Evolutionary conservation across 2,797 vertebrate genomes (phyloP), one percentile per base, ranked within the genome.

Genomic region (Platyrinchus mystaceus): DNA sequence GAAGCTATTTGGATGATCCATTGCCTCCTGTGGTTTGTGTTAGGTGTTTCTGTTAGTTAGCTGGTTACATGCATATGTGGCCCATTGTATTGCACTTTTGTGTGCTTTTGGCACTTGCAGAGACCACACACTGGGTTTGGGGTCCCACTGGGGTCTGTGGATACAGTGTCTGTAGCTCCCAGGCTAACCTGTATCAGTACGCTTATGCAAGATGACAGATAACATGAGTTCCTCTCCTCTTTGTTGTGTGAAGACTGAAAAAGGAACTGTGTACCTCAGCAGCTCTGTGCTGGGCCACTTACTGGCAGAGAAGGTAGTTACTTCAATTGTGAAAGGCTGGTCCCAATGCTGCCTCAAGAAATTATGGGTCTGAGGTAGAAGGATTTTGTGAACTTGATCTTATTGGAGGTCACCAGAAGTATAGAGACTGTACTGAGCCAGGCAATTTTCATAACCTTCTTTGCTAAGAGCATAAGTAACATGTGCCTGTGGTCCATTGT

Each of bases 401-500:
- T 20, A 7, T 14, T 69, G 47, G n/a, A 73, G 34, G 37, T 43
- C 49, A 27, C 12, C 28, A n/a, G 34, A 36, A 55, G 15, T 5
- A 11, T 0, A 47, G 39, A 62, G 30, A 1, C 3, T 49, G 19
- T 32, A 36, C 55, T 21, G 71, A 73, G 50, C 17, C 47, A 43
- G n/a, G 18, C 20, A 46, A 15, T 10, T 43, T 21, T 46, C 30
- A 27, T 5, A 53, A 13, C 7, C n/a, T 71, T 14, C 53, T 77
- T 62, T 81, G 41, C 46, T 41, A 32, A 83, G 27, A 70, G 24
- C 26, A 30, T 18, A 27, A 36, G 15, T 21, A 28, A 71, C 12
- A 6, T 2, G 4, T 63, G 13, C 23, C 32, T 0, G 0, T 39
- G 27, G 20, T 30, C 37, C 32, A 4, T 13, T 37, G 11, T 15